These are phyloP conservation scores for Donacobius atricapilla DNA, from an alignment of 2,113 vertebrate genomes.

Conservation along the genomic window DNA sequence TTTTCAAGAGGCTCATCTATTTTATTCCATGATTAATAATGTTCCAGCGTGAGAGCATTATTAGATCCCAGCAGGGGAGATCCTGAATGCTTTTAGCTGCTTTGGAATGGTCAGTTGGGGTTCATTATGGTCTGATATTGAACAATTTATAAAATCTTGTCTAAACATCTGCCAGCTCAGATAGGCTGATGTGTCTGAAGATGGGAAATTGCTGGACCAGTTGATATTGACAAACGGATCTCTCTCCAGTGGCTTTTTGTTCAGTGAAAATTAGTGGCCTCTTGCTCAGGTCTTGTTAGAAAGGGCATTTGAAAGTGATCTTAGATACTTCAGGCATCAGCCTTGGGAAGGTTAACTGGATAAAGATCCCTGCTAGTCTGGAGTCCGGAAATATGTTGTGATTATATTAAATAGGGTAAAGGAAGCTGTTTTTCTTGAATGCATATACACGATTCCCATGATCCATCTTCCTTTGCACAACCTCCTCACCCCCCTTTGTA, in stretches of 20 bases:
- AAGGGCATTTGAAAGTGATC: conserved; percentile 84
- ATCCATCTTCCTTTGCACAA: neutral
- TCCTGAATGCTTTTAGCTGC: conserved; percentile 86
- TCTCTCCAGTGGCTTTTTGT: conserved; percentile 83
- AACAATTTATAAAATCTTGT: conserved; percentile 99
- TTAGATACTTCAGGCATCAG: conserved; percentile 72
- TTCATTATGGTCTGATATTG: conserved; percentile 94
- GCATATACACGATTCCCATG: neutral
- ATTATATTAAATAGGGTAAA: neutral
- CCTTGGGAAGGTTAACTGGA: conserved; percentile 66
- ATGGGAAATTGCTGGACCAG: conserved; percentile 86
- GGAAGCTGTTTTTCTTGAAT: neutral
- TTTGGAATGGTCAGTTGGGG: conserved; percentile 93
- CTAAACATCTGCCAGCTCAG: conserved; percentile 96
- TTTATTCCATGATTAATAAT: conserved; percentile 94
- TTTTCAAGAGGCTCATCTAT: conserved; percentile 88
- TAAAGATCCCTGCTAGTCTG: conserved; percentile 5
- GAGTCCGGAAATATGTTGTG: neutral
- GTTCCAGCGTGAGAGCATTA: conserved; percentile 82
- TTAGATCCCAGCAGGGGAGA: conserved; percentile 88
- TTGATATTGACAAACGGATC: conserved; percentile 86
- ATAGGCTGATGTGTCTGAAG: conserved; percentile 82
- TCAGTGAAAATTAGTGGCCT: conserved; percentile 80
- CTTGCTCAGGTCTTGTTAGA: conserved; percentile 81
- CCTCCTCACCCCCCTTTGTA: accelerated